These are phyloP conservation scores for Euphydryas editha DNA, from an alignment of 2,888 invertebrate species.

Conservation along the genomic window DNA sequence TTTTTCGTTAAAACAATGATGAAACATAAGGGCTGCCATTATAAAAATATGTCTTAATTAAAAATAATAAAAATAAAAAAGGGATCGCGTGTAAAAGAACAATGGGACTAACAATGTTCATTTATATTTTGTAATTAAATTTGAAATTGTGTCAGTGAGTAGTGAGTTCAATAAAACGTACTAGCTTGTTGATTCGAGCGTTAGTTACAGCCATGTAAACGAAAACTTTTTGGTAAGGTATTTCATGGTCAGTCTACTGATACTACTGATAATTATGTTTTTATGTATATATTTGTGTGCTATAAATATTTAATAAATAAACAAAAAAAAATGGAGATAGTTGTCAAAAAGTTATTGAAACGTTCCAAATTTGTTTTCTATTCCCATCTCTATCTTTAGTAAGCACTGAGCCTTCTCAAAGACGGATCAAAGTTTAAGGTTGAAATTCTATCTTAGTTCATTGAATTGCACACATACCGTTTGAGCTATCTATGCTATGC, in stretches of 20 bases:
- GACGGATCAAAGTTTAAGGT: no score
- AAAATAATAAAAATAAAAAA: background rate
- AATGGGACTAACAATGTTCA: slow-evolving; percentile 21
- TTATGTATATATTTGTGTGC: no score
- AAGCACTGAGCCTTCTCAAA: no score
- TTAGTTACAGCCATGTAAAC: background rate
- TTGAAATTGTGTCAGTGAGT: slow-evolving; percentile 27
- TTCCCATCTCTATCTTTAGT: no score
- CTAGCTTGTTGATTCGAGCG: background rate
- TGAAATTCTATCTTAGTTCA: no score
- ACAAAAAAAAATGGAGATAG: no score
- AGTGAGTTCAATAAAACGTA: slow-evolving; percentile 22
- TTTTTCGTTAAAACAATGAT: background rate
- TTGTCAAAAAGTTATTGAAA: no score
- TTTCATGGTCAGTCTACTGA: background rate
- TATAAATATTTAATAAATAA: no score
- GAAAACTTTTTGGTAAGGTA: background rate
- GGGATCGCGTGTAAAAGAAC: slow-evolving; percentile 25
- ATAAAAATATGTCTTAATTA: background rate
- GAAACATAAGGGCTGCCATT: background rate
- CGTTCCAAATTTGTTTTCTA: no score
- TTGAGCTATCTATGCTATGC: no score
- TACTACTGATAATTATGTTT: no score
- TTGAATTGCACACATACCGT: no score
- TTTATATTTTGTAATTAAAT: slow-evolving; percentile 26